Percentiles rank a stretch among this genome's conserved stretches.
Evolutionary conservation across 2,113 vertebrate species (phyloP).

Genomic region (Sceloporus undulatus): DNA sequence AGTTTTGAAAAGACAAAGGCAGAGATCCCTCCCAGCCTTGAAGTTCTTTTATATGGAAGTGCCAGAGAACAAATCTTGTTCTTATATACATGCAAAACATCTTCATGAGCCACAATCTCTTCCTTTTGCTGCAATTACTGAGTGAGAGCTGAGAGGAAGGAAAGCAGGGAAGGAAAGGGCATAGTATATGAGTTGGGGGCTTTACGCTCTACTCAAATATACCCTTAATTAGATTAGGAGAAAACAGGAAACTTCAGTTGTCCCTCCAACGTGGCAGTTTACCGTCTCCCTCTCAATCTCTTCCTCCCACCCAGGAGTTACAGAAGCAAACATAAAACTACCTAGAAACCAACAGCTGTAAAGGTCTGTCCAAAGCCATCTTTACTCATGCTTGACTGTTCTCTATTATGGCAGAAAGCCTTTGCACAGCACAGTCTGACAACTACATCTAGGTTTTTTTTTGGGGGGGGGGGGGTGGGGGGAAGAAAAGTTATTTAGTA

Average conservation of each 20-base stretch:
- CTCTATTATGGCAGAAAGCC: background rate
- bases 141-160: background rate
- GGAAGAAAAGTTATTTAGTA: background rate
- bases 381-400: background rate
- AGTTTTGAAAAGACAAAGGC: background rate
- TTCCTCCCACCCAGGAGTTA: background rate
- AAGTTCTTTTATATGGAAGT: background rate
- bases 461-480: no score
- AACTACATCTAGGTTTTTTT: background rate
- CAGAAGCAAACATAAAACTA: background rate
- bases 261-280: background rate
- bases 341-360: background rate
- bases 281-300: background rate
- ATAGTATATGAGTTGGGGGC: background rate
- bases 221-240: background rate
- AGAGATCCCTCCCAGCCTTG: background rate
- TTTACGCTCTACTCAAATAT: background rate
- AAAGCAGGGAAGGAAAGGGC: background rate
- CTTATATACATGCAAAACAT: background rate
- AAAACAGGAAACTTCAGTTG: background rate
- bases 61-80: background rate
- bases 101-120: background rate
- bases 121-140: background rate
- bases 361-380: background rate
- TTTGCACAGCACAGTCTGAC: background rate